Base-by-base conservation (phyloP, 2,797 vertebrate species). In the Dromococcyx pavoninus region DNA sequence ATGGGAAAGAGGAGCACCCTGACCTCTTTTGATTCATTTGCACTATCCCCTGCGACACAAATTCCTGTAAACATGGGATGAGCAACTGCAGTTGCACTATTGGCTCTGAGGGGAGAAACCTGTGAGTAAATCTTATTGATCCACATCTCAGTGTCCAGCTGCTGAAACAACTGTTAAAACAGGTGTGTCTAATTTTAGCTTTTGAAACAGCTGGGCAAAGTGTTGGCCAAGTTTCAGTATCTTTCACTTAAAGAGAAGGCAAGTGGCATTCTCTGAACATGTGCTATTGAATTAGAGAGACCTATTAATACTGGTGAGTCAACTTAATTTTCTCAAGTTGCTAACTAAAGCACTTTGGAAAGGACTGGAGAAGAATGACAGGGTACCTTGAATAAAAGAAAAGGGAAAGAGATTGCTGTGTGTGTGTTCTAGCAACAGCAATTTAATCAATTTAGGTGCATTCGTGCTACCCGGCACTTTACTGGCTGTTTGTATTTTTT, bases 271-370 rank as follows among this genome's bases (percentile, higher is more conserved):
- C 80, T 96, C 69, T 91, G 37, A 95, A 95, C 79, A 53, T 53
- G 62, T 1, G 3, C 81, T 95, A 41, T 79, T 91, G 91, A 96
- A 92, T 97, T 95, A 77, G 81, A 86, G 95, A 88, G 24, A 89
- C 76, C 69, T 86, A 88, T 95, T 97, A 96, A 97, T 97, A 94
- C 94, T 95, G 86, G 93, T 77, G 91, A 96, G 56, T 90, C 92
- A 94, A 90, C 88, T 86, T 96, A 95, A 95, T 97, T 97, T 72
- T 95, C 54, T 87, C 88, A 90, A 93, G 72, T 66, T 94, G 85
- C 81, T 96, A 97, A 97, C 83, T 67, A 94, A 91, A 78, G 79
- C 78, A 54, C 50, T 96, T 97, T 95, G 77, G 91, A 96, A 81
- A 51, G 74, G 69, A 30, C 4, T 92, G 50, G 43, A 89, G 28